phyloP scores from a whole-genome alignment of 2,888 invertebrate species.

The Drosophila suboccidentalis region DNA sequence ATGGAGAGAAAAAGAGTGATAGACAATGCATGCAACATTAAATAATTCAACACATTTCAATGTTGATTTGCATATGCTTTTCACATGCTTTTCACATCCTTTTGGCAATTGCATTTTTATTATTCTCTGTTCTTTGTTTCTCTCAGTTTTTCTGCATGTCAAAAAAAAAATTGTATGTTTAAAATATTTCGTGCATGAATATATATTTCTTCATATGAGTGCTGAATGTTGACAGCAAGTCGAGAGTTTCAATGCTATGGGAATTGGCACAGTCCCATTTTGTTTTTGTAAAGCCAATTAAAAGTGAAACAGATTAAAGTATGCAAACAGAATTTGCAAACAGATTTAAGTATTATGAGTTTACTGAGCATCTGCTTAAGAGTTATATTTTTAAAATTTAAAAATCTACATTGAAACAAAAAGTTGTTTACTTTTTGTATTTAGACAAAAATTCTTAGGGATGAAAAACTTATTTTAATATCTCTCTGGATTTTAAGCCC shows the following conservation, averaged over 20 bases:
- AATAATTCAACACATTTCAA: constrained; percentile 35
- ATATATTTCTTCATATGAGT: constrained; percentile 7
- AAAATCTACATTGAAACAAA: too few relatives aligned
- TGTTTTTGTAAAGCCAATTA: not conserved
- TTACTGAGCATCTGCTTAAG: not conserved
- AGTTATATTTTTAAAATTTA: not conserved
- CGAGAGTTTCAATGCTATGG: not conserved
- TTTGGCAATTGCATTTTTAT: constrained; percentile 37
- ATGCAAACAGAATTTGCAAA: not conserved
- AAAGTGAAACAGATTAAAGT: constrained; percentile 2
- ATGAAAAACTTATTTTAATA: too few relatives aligned
- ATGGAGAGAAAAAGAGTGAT: not conserved
- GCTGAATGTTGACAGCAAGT: constrained; percentile 20
- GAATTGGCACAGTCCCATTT: constrained; percentile 24
- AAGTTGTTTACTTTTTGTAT: too few relatives aligned
- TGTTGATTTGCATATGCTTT: constrained; percentile 24
- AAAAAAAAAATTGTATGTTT: constrained; percentile 17
- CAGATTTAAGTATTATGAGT: not conserved
- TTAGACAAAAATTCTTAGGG: too few relatives aligned
- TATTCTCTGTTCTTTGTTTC: constrained; percentile 24
- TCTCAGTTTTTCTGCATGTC: constrained; percentile 6
- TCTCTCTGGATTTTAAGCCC: too few relatives aligned
- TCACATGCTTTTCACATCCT: constrained; percentile 19
- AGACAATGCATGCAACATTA: constrained; percentile 1
- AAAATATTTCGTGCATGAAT: constrained; percentile 23